Base-by-base conservation (phyloP, 2,113 vertebrate genomes). In the Lophotis ruficrista region DNA sequence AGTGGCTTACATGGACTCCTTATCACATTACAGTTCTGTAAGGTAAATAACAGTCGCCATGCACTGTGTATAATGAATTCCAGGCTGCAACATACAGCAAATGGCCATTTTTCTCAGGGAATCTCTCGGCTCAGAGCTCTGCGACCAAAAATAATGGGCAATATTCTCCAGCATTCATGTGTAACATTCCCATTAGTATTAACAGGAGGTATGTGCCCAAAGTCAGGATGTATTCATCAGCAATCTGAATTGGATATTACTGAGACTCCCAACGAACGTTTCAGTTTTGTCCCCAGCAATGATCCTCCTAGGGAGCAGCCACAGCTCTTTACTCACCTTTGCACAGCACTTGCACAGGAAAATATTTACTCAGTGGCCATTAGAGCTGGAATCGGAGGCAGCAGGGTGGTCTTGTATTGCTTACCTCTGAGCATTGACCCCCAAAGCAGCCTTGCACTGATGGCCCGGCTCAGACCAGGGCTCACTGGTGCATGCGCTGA, bases 81-180 rank as follows among this genome's bases (percentile, higher is more conserved):
- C 83, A 95, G 92, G 65, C 86, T 82, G 80, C 50, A 83, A 87
- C 66, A 47, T 68, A 76, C 81, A 97, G 90, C 87, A 95, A 96
- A 95, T 85, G 92, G 89, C 89, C 94, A 94, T 97, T 97, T 97
- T 96, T 96, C 90, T 96, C 89, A 43, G 58, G 37, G 89, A 95
- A 96, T 94, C 86, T 93, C 69, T 87, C 96, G 72, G 83, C 95
- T 93, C 76, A 89, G 86, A 93, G 94, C 89, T 89, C 87, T 89
- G 91, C 86, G 89, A 96, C 90, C 95, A 96, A 96, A 96, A 97
- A 95, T 97, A 96, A 97, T 95, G 96, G 95, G 90, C 94, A 97
- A 96, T 96, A 95, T 95, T 96, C 96, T 93, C 81, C 77, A 93
- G 96, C 94, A 95, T 89, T 96, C 94, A 93, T 92, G 94, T 96